phyloP scores from a whole-genome alignment of 1,140 invertebrate genomes.

The Leptinotarsa undecemlineata region DNA sequence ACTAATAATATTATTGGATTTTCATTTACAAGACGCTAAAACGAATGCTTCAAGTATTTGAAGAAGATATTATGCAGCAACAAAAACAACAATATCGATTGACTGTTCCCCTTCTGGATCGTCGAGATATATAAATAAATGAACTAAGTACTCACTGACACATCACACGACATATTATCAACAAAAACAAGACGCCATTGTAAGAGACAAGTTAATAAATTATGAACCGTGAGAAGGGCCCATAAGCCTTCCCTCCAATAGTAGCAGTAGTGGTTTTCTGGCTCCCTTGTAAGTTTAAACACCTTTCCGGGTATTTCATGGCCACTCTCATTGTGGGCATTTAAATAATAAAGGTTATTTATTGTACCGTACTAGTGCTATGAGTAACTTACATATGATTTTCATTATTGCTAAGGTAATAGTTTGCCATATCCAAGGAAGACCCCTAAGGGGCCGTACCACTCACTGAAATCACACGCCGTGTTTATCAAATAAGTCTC shows the following conservation, averaged over 20 bases:
- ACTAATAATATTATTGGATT: too few species aligned
- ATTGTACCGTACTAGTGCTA: not conserved
- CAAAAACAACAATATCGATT: too few species aligned
- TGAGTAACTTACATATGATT: constrained; percentile 22
- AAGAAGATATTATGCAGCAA: too few species aligned
- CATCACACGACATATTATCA: not conserved
- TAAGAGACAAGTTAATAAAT: not conserved
- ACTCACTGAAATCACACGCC: constrained; percentile 27
- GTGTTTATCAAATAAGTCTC: constrained; percentile 22
- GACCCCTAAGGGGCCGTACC: constrained; percentile 27
- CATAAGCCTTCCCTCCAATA: too few species aligned
- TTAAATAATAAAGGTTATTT: not conserved
- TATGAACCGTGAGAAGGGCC: not conserved
- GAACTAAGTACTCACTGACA: too few species aligned
- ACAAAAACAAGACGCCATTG: constrained; percentile 1
- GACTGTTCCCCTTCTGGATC: too few species aligned
- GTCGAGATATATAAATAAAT: too few species aligned
- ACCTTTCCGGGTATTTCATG: not conserved
- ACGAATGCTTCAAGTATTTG: too few species aligned
- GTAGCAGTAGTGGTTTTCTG: not conserved
- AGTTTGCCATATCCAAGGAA: constrained; percentile 24
- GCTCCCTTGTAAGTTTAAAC: not conserved
- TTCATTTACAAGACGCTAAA: too few species aligned
- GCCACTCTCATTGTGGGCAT: not conserved
- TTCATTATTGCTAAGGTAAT: constrained; percentile 23